A percentile compares a stretch with the other conserved stretches of the same genome.
phyloP scores from a whole-genome alignment of 1,140 invertebrate species.

The Nasonia giraulti region DNA sequence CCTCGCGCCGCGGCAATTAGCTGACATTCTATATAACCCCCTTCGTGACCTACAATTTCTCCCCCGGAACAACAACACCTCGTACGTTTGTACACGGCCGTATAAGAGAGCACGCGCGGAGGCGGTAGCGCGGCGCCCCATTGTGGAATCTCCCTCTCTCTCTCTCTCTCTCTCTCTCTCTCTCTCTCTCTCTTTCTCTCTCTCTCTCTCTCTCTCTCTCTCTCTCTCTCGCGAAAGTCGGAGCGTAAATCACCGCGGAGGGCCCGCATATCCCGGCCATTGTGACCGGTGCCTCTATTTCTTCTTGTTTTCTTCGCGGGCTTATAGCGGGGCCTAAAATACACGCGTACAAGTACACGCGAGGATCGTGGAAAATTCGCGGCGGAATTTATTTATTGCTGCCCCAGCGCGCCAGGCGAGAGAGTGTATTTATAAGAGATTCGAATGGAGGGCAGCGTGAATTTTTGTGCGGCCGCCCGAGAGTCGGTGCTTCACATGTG shows the following conservation, averaged over 20 bases:
- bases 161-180: slow-evolving; percentile 7
- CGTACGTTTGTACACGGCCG: not conserved
- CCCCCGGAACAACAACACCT: slow-evolving; percentile 21
- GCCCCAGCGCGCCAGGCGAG: not conserved
- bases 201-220: slow-evolving; percentile 2
- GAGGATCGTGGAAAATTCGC: slow-evolving; percentile 12
- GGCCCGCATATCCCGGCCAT: slow-evolving; percentile 16
- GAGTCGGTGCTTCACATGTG: not conserved
- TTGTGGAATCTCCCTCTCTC: not conserved
- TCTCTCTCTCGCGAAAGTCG: not conserved
- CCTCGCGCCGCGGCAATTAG: slow-evolving; percentile 59
- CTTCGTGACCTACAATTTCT: slow-evolving; percentile 59
- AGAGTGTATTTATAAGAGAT: not conserved
- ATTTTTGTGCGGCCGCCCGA: not conserved
- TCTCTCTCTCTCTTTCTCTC: slow-evolving; percentile 7
- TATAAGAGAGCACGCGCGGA: not conserved
- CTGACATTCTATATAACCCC: slow-evolving; percentile 56
- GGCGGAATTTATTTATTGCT: slow-evolving; percentile 20
- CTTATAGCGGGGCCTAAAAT: not conserved
- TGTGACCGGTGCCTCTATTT: not conserved
- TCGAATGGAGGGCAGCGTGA: not conserved
- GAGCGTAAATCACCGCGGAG: slow-evolving; percentile 10
- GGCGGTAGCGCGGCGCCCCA: not conserved
- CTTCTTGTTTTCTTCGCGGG: not conserved
- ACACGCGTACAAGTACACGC: not conserved